phyloP scores from a whole-genome alignment of 30 jellyfish, hydroid and myxozoan genomes.

The Hydractinia echinata region DNA sequence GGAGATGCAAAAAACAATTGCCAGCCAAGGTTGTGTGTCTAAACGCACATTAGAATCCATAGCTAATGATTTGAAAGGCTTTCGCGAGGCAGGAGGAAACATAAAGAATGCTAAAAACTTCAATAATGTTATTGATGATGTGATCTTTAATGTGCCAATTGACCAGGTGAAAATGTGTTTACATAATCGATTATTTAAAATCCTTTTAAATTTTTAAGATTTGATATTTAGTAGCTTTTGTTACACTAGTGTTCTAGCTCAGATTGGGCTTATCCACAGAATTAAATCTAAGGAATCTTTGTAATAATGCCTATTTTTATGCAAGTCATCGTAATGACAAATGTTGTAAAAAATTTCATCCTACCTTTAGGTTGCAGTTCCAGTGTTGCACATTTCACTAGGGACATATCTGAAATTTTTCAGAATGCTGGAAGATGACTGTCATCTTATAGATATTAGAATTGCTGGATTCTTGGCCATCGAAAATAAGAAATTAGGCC shows the following conservation, averaged over 20 bases:
- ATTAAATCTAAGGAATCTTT: too few relatives aligned
- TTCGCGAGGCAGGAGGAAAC: slow-evolving; percentile 14
- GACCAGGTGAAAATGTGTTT: slow-evolving; percentile 1
- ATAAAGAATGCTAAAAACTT: slow-evolving; percentile 16
- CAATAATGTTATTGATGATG: slow-evolving; percentile 18
- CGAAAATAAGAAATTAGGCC: too few relatives aligned
- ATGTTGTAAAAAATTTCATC: slow-evolving; percentile 8
- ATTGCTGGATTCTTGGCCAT: slow-evolving; percentile 30
- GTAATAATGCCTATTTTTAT: too few relatives aligned
- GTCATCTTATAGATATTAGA: slow-evolving; percentile 31
- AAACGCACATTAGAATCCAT: slow-evolving; percentile 2
- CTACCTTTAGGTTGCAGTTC: slow-evolving; percentile 42
- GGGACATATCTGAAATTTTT: slow-evolving; percentile 21
- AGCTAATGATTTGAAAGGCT: not conserved
- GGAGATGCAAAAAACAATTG: too few relatives aligned
- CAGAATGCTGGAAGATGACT: slow-evolving; percentile 21
- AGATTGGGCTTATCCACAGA: too few relatives aligned
- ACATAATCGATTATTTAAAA: too few relatives aligned
- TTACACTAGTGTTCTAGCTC: too few relatives aligned
- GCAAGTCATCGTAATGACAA: not conserved
- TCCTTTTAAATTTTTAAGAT: too few relatives aligned
- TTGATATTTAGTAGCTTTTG: too few relatives aligned
- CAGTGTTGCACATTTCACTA: slow-evolving; percentile 56
- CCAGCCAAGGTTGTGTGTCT: not conserved
- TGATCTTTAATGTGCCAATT: not conserved